These are phyloP conservation scores for Odobenus rosmarus DNA, from an alignment of 2,113 vertebrate genomes.

Conservation along the genomic window DNA sequence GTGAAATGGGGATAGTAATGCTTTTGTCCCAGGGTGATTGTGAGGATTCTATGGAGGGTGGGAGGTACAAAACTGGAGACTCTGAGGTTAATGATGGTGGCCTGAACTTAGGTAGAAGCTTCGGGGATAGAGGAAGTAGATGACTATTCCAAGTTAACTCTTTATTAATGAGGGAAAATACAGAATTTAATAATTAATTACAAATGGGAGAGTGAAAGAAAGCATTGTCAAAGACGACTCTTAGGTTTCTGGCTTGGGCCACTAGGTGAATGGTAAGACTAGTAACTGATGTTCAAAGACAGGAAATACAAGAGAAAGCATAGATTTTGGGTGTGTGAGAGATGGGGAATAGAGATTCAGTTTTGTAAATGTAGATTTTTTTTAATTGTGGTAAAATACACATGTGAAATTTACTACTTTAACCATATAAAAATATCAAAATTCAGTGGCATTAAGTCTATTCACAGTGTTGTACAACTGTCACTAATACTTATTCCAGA, in stretches of 20 bases:
- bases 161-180: neutral
- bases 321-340: neutral
- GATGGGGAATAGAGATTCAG: neutral
- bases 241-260: neutral
- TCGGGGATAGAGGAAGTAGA: neutral
- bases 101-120: neutral
- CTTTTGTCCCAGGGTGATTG: neutral
- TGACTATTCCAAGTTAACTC: neutral
- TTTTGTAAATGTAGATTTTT: neutral
- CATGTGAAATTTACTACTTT: neutral
- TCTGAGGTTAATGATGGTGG: neutral
- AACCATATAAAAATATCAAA: neutral
- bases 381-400: neutral
- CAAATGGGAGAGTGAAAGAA: neutral
- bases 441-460: neutral
- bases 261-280: neutral
- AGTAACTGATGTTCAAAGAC: conserved; percentile 2
- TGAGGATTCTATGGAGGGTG: neutral
- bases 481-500: neutral
- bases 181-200: neutral
- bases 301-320: neutral
- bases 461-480: neutral
- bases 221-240: neutral
- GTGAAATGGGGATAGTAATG: neutral
- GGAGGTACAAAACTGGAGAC: neutral